phyloP scores from a whole-genome alignment of 1,140 invertebrate species.

The Drosophila repletoides region DNA sequence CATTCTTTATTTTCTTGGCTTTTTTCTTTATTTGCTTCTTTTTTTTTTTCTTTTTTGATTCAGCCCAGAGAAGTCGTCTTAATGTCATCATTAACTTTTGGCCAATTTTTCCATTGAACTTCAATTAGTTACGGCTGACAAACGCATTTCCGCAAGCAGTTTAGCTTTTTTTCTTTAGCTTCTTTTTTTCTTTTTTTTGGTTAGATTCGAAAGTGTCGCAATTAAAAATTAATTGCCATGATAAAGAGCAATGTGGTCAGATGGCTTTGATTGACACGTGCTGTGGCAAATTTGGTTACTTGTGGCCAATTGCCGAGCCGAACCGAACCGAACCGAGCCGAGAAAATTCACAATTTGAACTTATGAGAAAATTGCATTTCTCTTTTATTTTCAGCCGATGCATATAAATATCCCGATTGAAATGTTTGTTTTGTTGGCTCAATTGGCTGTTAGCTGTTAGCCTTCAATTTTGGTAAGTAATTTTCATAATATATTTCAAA shows the following conservation, averaged over 20 bases:
- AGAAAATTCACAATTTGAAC: neutral
- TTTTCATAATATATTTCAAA: neutral
- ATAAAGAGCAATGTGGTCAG: slow-evolving; percentile 11
- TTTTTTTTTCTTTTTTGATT: slow-evolving; percentile 9
- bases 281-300: slow-evolving; percentile 3
- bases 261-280: slow-evolving; percentile 20
- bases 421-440: slow-evolving; percentile 6
- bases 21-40: neutral
- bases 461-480: slow-evolving; percentile 29
- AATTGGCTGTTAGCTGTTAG: slow-evolving; percentile 19
- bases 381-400: slow-evolving; percentile 11
- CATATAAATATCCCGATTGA: slow-evolving; percentile 5
- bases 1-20: neutral
- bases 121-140: slow-evolving; percentile 57
- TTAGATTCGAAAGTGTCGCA: slow-evolving; percentile 62
- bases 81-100: slow-evolving; percentile 70
- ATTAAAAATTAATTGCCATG: slow-evolving; percentile 67
- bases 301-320: neutral
- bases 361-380: slow-evolving; percentile 19
- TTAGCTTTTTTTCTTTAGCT: slow-evolving; percentile 2
- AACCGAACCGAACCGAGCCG: neutral
- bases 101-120: slow-evolving; percentile 55
- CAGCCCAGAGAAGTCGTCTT: slow-evolving; percentile 17
- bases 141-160: slow-evolving; percentile 38
- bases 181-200: slow-evolving; percentile 28